Evolutionary conservation across 2,113 vertebrate genomes (phyloP).

Genomic region (Conger conger): DNA sequence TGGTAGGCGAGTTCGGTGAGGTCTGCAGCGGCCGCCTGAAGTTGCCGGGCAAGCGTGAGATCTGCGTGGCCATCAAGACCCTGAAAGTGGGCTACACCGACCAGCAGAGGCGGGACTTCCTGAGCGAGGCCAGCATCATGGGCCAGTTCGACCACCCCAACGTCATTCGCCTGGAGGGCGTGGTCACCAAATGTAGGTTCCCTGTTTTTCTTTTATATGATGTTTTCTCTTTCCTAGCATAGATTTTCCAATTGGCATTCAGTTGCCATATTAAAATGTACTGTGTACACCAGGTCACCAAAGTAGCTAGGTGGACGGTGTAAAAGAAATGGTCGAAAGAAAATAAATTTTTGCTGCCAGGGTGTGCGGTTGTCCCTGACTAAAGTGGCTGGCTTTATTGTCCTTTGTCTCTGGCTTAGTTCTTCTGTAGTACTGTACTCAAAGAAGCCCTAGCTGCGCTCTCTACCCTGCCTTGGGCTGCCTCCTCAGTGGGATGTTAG

Average conservation of each 20-base stretch:
- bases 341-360: not conserved
- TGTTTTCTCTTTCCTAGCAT: not conserved
- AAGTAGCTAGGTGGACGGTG: not conserved
- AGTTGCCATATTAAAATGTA: not conserved
- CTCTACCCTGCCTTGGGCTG: not conserved
- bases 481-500: not conserved
- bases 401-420: not conserved
- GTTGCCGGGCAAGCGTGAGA: constrained; percentile 80
- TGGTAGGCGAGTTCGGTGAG: constrained; percentile 77
- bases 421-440: not conserved
- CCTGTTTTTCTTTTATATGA: not conserved
- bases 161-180: not conserved
- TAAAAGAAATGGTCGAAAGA: not conserved
- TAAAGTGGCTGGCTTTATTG: not conserved
- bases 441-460: not conserved
- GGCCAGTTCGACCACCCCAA: constrained; percentile 10
- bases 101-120: constrained; percentile 10
- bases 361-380: not conserved
- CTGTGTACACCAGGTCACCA: not conserved
- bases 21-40: constrained; percentile 56
- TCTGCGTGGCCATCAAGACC: constrained; percentile 61
- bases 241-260: not conserved
- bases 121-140: constrained; percentile 10
- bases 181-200: not conserved
- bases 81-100: constrained; percentile 80